Conservation (phyloP, 2,888 invertebrate genomes). For the Apotomis turbidana region DNA sequence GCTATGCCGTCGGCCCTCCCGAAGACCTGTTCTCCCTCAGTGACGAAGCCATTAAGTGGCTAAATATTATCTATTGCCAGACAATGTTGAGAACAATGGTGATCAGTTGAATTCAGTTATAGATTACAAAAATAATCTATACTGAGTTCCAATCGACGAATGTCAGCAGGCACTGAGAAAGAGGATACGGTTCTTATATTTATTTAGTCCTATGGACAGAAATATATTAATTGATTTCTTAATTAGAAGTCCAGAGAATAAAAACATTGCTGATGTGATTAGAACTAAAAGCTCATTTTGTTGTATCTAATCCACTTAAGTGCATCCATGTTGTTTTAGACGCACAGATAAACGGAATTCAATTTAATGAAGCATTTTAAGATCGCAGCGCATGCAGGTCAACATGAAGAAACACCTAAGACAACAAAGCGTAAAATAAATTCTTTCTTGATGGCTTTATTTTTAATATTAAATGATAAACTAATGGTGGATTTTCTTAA, state of each 20-base stretch:
- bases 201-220: background rate
- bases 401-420: background rate
- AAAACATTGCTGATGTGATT: slow-evolving; percentile 24
- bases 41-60: too few relatives aligned
- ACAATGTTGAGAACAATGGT: too few relatives aligned
- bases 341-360: slow-evolving; percentile 13
- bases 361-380: background rate
- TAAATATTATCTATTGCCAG: too few relatives aligned
- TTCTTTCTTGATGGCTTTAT: background rate
- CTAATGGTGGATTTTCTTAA: too few relatives aligned
- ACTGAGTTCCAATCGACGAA: too few relatives aligned
- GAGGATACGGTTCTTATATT: too few relatives aligned
- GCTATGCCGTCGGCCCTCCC: too few relatives aligned
- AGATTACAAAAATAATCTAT: too few relatives aligned
- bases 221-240: background rate
- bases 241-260: background rate
- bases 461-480: background rate
- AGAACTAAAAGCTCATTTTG: slow-evolving; percentile 28
- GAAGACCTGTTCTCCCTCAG: too few relatives aligned
- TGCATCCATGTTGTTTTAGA: slow-evolving; percentile 12
- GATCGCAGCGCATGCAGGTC: background rate
- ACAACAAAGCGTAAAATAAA: background rate
- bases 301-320: background rate
- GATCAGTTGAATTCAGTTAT: too few relatives aligned
- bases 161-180: too few relatives aligned